Evolutionary conservation across 1,140 invertebrate species (phyloP).

Genomic region (Bombus confusus): DNA sequence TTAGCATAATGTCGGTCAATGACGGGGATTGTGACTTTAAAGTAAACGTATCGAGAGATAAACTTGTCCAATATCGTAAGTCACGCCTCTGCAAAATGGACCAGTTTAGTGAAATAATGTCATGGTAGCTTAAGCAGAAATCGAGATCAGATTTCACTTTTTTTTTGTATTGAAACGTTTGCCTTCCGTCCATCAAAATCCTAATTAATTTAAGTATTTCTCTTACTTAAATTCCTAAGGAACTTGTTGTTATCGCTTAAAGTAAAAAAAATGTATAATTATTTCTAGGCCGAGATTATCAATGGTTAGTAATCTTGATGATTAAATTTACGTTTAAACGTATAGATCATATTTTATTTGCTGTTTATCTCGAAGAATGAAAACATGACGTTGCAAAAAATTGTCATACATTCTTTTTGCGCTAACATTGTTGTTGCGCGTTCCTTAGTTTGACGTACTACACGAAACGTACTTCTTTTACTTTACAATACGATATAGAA

Average conservation of each 20-base stretch:
- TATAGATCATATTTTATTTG: not conserved
- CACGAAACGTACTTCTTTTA: no score
- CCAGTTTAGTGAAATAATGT: constrained; percentile 13
- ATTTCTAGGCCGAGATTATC: not conserved
- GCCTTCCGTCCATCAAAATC: no score
- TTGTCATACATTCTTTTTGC: not conserved
- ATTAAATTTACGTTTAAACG: not conserved
- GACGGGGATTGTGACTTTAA: not conserved
- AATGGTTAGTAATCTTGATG: not conserved
- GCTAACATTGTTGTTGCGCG: no score
- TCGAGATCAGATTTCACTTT: constrained; percentile 39
- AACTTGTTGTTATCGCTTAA: not conserved
- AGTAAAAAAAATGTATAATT: not conserved
- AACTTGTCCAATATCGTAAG: not conserved
- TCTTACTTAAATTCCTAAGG: no score
- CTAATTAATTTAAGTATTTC: not conserved
- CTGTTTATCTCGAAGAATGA: not conserved
- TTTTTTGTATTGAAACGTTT: not conserved
- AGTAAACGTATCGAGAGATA: not conserved
- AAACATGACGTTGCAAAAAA: not conserved
- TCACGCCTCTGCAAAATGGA: not conserved
- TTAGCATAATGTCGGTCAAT: not conserved
- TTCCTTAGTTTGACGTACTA: no score
- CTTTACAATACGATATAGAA: no score
- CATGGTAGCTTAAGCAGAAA: not conserved